These are phyloP conservation scores for Siphamia tubifer DNA, from an alignment of 2,113 vertebrate species.

Conservation along the genomic window DNA sequence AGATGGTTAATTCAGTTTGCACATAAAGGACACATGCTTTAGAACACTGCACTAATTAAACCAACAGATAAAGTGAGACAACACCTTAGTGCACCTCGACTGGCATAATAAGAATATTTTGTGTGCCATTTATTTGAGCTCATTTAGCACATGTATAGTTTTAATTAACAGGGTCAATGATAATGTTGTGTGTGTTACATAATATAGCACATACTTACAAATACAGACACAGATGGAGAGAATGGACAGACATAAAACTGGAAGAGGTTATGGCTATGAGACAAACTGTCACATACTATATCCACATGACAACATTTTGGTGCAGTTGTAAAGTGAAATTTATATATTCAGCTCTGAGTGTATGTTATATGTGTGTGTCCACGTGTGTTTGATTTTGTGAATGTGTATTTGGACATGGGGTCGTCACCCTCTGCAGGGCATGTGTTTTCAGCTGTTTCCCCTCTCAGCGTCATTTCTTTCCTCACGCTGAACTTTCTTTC, in stretches of 20 bases:
- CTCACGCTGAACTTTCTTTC: conserved; percentile 1
- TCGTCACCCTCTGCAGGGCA: conserved; percentile 45
- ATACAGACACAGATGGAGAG: not conserved
- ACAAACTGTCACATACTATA: conserved; percentile 13
- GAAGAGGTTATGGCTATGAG: conserved; percentile 10
- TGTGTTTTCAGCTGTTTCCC: conserved; percentile 53
- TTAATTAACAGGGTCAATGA: conserved; percentile 5
- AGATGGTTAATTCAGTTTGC: not conserved
- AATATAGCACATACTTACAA: not conserved
- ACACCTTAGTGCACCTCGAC: not conserved
- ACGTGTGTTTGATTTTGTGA: conserved; percentile 7
- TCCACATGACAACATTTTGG: too few species aligned
- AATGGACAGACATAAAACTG: not conserved
- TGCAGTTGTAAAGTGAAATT: not conserved
- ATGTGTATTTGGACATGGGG: conserved; percentile 12
- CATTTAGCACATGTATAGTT: not conserved
- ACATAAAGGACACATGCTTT: not conserved
- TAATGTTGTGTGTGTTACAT: not conserved
- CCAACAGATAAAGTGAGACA: too few species aligned
- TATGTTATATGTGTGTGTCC: not conserved
- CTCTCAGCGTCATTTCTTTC: conserved; percentile 22
- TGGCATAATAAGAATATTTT: not conserved
- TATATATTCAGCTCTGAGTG: not conserved
- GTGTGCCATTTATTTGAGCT: conserved; percentile 7
- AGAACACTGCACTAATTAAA: too few species aligned